Conservation (phyloP, 2,888 invertebrate species). For the Falcaria lacertinaria region DNA sequence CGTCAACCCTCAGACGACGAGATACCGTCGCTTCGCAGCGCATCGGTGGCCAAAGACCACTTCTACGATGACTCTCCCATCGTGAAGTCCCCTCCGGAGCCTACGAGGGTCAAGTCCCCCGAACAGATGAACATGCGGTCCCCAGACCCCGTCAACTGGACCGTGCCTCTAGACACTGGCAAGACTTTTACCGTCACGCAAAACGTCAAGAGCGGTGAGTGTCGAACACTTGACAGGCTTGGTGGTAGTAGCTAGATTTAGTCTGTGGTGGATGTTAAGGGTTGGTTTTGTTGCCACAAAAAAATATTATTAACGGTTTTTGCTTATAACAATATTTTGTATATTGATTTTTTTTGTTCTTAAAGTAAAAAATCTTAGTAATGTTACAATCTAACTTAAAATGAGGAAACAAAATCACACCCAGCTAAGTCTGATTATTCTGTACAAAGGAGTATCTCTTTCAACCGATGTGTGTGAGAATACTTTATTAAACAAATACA, state of each 20-base stretch:
- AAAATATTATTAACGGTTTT: too few relatives aligned
- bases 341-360: too few relatives aligned
- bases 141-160: slow-evolving; percentile 97
- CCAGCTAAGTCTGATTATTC: slow-evolving; percentile 14
- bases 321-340: too few relatives aligned
- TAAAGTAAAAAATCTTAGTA: too few relatives aligned
- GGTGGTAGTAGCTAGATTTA: slow-evolving; percentile 45
- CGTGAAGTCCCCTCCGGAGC: slow-evolving; percentile 95
- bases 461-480: slow-evolving; percentile 18
- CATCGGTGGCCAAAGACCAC: slow-evolving; percentile 74
- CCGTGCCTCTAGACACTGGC: slow-evolving; percentile 94
- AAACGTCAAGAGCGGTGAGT: slow-evolving; percentile 86
- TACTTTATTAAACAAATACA: not conserved
- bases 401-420: slow-evolving; percentile 1
- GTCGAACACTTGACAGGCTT: slow-evolving; percentile 46
- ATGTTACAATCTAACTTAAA: too few relatives aligned
- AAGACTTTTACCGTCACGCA: slow-evolving; percentile 96
- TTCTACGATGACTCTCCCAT: slow-evolving; percentile 81
- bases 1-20: slow-evolving; percentile 59
- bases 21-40: slow-evolving; percentile 70
- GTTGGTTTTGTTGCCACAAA: slow-evolving; percentile 20
- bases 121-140: slow-evolving; percentile 95
- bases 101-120: slow-evolving; percentile 94
- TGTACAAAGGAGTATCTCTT: slow-evolving; percentile 61
- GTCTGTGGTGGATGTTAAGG: slow-evolving; percentile 12